Percentiles rank a stretch among this genome's conserved stretches.
These are phyloP conservation scores for Hoplodrina blanda DNA, from an alignment of 2,888 invertebrate genomes.

Conservation along the genomic window DNA sequence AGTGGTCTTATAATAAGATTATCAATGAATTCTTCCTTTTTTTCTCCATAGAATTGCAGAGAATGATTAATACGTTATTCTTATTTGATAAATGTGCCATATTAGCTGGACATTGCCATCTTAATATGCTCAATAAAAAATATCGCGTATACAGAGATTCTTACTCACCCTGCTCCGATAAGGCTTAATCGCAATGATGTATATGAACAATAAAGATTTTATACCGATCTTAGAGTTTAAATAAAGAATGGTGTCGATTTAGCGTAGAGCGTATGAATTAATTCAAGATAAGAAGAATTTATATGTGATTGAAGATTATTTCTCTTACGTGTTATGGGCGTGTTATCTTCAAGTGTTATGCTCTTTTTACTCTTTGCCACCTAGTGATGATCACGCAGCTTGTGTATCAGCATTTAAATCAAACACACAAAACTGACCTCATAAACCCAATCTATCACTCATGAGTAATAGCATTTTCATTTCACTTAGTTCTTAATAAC, in stretches of 20 bases:
- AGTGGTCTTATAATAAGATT: constrained; percentile 22
- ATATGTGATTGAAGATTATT: constrained; percentile 43
- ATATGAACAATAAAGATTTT: constrained; percentile 59
- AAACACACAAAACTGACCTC: constrained; percentile 40
- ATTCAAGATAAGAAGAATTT: constrained; percentile 41
- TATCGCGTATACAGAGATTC: constrained; percentile 49
- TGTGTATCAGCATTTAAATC: constrained; percentile 35
- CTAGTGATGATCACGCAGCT: not conserved
- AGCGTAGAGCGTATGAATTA: constrained; percentile 41
- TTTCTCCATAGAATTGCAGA: constrained; percentile 13
- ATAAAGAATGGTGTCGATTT: constrained; percentile 49
- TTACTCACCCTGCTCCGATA: constrained; percentile 55
- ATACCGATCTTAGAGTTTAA: constrained; percentile 50
- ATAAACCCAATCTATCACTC: constrained; percentile 51
- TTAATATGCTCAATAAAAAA: constrained; percentile 61
- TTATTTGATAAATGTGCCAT: constrained; percentile 53
- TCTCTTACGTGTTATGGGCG: constrained; percentile 36
- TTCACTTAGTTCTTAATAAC: constrained; percentile 64
- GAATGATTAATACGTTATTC: constrained; percentile 49
- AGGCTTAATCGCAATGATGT: constrained; percentile 60
- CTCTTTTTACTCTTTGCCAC: constrained; percentile 25
- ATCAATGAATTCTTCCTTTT: constrained; percentile 29
- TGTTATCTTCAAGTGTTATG: constrained; percentile 22
- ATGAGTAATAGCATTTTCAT: constrained; percentile 59
- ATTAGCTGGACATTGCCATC: constrained; percentile 56